Conservation (phyloP, 1,140 invertebrate genomes). For the Caerostris extrusa region DNA sequence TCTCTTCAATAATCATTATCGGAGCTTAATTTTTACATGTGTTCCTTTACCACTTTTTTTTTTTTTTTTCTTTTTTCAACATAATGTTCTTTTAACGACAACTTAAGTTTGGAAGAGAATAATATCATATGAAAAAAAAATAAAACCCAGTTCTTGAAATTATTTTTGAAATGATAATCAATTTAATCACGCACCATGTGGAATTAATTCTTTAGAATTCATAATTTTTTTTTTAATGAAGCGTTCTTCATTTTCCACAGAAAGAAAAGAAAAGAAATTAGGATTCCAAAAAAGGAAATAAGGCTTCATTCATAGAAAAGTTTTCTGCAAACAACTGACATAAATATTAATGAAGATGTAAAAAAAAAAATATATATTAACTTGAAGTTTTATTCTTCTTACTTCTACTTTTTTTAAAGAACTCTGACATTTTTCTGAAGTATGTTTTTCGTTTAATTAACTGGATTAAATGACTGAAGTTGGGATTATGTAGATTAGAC, state of each 20-base stretch:
- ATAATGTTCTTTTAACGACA: no score
- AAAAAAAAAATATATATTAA: not conserved
- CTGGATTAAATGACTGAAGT: slow-evolving; percentile 35
- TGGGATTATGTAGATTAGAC: slow-evolving; percentile 67
- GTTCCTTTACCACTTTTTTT: not conserved
- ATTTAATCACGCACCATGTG: not conserved
- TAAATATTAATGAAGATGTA: slow-evolving; percentile 56
- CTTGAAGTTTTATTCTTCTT: not conserved
- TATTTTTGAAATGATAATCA: not conserved
- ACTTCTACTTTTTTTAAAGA: slow-evolving; percentile 7
- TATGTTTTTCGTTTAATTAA: slow-evolving; percentile 69
- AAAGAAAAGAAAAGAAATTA: not conserved
- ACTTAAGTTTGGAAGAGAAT: no score
- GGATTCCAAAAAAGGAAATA: not conserved
- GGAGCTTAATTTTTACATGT: no score
- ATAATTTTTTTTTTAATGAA: not conserved
- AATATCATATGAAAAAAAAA: no score
- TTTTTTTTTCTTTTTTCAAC: not conserved
- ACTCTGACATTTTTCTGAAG: slow-evolving; percentile 52
- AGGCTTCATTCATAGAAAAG: slow-evolving; percentile 47
- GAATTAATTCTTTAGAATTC: not conserved
- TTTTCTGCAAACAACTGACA: slow-evolving; percentile 27
- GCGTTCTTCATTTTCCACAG: not conserved
- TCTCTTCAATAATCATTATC: no score
- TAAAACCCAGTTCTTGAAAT: no score